These are phyloP conservation scores for Sebastes minor DNA, from an alignment of 2,797 vertebrate species.

Conservation along the genomic window DNA sequence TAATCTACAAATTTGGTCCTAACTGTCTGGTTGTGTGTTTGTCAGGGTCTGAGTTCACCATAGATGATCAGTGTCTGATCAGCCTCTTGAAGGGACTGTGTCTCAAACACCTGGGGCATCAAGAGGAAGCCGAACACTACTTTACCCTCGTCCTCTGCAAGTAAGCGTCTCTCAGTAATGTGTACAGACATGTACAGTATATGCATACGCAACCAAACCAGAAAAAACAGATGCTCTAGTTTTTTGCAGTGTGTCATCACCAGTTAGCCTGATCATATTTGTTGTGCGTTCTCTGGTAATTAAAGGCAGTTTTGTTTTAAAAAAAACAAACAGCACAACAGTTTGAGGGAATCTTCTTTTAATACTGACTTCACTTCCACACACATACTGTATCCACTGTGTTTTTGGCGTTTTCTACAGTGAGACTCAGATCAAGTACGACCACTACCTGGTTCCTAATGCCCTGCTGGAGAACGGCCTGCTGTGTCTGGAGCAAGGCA, in stretches of 20 bases:
- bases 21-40: slow-evolving; percentile 30
- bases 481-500: slow-evolving; percentile 90
- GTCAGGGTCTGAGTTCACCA: slow-evolving; percentile 88
- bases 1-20: background rate
- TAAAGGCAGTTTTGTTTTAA: background rate
- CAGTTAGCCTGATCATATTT: background rate
- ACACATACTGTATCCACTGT: background rate
- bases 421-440: slow-evolving; percentile 96
- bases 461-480: slow-evolving; percentile 93
- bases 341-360: background rate
- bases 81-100: slow-evolving; percentile 95
- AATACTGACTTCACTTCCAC: background rate
- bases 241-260: background rate
- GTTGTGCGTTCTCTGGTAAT: background rate
- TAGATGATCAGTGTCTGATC: slow-evolving; percentile 93
- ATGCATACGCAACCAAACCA: background rate
- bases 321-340: background rate
- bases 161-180: slow-evolving; percentile 65
- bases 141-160: slow-evolving; percentile 91
- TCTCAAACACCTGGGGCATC: slow-evolving; percentile 92
- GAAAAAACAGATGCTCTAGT: background rate
- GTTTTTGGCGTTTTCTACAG: slow-evolving; percentile 73
- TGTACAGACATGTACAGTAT: background rate
- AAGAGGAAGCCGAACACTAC: slow-evolving; percentile 92
- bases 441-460: slow-evolving; percentile 97